A percentile compares a stretch with the other conserved stretches of the same genome.
These are phyloP conservation scores for Lysiphlebus fabarum DNA, from an alignment of 1,140 invertebrate species.

Conservation along the genomic window DNA sequence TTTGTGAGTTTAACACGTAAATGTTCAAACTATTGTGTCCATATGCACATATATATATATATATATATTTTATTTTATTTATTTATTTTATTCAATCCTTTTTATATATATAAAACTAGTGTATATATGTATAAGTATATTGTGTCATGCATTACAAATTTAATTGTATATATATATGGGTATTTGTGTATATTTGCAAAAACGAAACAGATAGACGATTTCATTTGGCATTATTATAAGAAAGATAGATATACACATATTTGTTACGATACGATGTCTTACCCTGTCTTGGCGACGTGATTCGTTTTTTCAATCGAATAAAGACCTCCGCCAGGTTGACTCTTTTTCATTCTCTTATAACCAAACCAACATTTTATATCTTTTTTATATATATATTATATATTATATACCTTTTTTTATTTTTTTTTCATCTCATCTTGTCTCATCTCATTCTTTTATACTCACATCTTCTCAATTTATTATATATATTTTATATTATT, in stretches of 20 bases:
- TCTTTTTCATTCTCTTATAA: conserved; percentile 32
- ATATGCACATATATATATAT: background rate
- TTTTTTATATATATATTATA: no score
- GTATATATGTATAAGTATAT: no score
- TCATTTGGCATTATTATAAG: conserved; percentile 5
- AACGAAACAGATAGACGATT: conserved; percentile 21
- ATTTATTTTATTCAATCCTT: no score
- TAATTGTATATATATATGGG: no score
- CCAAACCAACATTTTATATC: conserved; percentile 19
- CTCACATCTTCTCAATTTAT: conserved; percentile 8
- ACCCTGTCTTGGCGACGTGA: conserved; percentile 47
- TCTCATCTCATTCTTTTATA: conserved; percentile 19
- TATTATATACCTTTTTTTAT: conserved; percentile 10
- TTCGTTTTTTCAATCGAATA: conserved; percentile 52
- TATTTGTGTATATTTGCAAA: background rate
- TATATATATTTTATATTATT: no score
- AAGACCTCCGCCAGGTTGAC: conserved; percentile 48
- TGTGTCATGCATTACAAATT: no score
- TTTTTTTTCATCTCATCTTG: no score
- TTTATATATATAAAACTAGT: no score
- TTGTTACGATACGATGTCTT: conserved; percentile 52
- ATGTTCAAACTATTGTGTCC: no score
- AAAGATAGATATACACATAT: conserved; percentile 44
- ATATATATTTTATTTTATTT: background rate
- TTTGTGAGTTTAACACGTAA: conserved; percentile 11